Conservation (phyloP, 2,888 invertebrate genomes). For the Galeruca laticollis region DNA sequence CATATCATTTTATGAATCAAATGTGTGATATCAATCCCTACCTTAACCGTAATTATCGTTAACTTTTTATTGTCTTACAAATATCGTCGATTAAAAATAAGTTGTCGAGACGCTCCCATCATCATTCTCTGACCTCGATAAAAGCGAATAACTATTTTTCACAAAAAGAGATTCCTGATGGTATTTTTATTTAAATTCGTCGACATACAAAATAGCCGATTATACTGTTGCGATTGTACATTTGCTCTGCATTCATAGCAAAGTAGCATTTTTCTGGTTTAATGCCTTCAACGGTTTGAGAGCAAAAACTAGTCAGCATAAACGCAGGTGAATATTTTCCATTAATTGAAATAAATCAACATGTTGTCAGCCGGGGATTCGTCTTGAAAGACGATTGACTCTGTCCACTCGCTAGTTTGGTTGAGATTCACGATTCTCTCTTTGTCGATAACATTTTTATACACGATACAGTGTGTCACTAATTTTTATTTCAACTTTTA, state of each 20-base stretch:
- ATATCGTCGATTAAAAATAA: background rate
- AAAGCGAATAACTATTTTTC: background rate
- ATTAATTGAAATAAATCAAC: conserved; percentile 66
- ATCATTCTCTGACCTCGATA: background rate
- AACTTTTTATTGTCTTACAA: background rate
- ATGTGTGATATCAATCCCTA: no score
- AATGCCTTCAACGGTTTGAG: conserved; percentile 59
- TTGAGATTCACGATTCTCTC: conserved; percentile 6
- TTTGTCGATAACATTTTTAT: conserved; percentile 2
- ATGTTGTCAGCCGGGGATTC: conserved; percentile 44
- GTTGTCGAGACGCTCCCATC: background rate
- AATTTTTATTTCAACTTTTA: background rate
- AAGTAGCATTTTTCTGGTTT: conserved; percentile 60
- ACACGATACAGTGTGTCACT: background rate
- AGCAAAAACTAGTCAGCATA: conserved; percentile 59
- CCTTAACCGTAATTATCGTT: no score
- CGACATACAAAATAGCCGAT: conserved; percentile 44
- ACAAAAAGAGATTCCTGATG: conserved; percentile 36
- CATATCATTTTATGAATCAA: no score
- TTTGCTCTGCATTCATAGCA: conserved; percentile 52
- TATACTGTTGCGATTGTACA: conserved; percentile 45
- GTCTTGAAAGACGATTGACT: conserved; percentile 13
- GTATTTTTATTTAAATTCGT: conserved; percentile 46
- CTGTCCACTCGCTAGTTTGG: conserved; percentile 3
- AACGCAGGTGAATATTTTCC: conserved; percentile 64